Conservation (phyloP, 2,113 vertebrate genomes). For the Melanotaenia duboulayi region DNA sequence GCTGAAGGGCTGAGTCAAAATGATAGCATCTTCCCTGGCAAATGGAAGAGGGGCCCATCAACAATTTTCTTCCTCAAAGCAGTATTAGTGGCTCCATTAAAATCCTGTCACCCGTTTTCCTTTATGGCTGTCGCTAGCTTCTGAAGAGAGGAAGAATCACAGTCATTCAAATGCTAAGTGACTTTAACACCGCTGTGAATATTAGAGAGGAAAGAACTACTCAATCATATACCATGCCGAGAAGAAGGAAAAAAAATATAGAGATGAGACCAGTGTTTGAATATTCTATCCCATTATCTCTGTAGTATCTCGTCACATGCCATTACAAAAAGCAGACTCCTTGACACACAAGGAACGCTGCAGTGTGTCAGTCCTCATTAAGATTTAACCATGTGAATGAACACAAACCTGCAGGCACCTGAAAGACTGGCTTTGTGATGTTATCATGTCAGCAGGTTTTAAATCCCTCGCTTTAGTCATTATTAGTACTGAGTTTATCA, state of each 20-base stretch:
- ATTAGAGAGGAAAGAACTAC: constrained; percentile 67
- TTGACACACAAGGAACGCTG: constrained; percentile 63
- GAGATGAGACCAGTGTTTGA: constrained; percentile 60
- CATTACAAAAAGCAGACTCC: constrained; percentile 65
- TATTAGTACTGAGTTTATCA: constrained; percentile 60
- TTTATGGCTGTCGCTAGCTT: constrained; percentile 66
- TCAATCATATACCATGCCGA: constrained; percentile 63
- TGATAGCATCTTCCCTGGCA: constrained; percentile 60
- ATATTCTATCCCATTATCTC: constrained; percentile 55
- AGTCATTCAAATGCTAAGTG: constrained; percentile 83
- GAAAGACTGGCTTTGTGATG: constrained; percentile 53
- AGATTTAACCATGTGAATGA: constrained; percentile 44
- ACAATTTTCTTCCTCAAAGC: constrained; percentile 76
- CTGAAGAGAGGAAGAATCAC: constrained; percentile 68
- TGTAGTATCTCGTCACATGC: constrained; percentile 70
- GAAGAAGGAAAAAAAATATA: constrained; percentile 36
- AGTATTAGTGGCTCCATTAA: constrained; percentile 82
- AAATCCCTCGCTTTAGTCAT: constrained; percentile 36
- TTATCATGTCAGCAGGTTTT: constrained; percentile 63
- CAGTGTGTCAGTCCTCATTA: constrained; percentile 73
- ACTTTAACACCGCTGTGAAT: constrained; percentile 75
- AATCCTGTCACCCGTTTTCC: constrained; percentile 75
- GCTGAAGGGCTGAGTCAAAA: constrained; percentile 50
- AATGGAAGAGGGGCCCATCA: constrained; percentile 58
- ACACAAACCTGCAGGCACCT: constrained; percentile 27